phyloP scores from a whole-genome alignment of 2,113 vertebrate genomes.

The Ibidorhyncha struthersii region DNA sequence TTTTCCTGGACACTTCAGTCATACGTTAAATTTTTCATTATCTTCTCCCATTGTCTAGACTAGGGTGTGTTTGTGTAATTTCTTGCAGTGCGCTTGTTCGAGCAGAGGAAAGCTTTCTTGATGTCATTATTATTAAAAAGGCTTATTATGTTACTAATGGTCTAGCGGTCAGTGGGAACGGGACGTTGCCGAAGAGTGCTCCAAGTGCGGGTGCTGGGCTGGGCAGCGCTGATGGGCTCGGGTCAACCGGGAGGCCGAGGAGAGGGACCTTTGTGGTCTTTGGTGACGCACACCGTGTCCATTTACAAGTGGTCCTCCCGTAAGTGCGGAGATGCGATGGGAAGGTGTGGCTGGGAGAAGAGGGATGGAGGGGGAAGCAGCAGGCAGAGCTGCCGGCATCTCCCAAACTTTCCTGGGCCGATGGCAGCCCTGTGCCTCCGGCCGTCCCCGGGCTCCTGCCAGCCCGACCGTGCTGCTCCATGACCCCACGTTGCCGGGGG shows the following conservation, averaged over 20 bases:
- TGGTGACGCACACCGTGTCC: not conserved
- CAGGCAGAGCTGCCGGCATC: not conserved
- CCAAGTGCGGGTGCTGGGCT: rapidly evolving
- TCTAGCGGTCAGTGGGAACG: not conserved
- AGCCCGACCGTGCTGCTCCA: rapidly evolving
- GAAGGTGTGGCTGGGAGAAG: not conserved
- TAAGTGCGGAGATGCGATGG: rapidly evolving
- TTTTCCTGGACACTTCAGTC: not conserved
- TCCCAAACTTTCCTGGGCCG: not conserved
- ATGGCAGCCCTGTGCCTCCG: not conserved
- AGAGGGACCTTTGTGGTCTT: not conserved
- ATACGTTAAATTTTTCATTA: not conserved
- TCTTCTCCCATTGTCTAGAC: not conserved
- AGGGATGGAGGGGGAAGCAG: not conserved
- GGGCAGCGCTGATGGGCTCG: not conserved
- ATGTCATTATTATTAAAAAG: not conserved
- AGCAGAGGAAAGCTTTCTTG: not conserved
- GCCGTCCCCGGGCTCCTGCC: not conserved
- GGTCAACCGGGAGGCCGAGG: not conserved
- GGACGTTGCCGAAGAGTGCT: rapidly evolving
- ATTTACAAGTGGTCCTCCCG: not conserved
- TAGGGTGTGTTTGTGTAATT: not conserved
- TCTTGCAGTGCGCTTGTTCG: not conserved
- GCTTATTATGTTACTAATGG: slow-evolving; percentile 41
- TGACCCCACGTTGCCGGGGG: rapidly evolving